Conservation (phyloP, 2,888 invertebrate species). For the Mesoligia furuncula region DNA sequence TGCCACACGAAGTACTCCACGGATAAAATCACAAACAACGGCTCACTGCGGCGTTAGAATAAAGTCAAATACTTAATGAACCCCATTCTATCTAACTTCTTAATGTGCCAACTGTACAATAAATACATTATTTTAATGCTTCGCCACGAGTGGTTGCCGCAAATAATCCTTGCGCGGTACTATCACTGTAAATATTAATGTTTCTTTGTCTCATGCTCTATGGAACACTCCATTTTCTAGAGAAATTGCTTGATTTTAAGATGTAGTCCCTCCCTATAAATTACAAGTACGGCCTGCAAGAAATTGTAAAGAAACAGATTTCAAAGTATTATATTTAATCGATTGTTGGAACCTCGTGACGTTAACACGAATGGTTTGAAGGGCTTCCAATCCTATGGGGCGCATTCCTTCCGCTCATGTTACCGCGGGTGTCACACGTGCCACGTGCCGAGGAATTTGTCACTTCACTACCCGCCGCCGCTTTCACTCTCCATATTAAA, state of each 20-base stretch:
- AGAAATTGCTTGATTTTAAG: slow-evolving; percentile 41
- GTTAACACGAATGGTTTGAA: slow-evolving; percentile 68
- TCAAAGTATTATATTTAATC: slow-evolving; percentile 49
- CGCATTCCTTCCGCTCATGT: slow-evolving; percentile 77
- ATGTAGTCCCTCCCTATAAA: slow-evolving; percentile 27
- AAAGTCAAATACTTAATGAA: slow-evolving; percentile 76
- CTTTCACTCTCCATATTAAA: slow-evolving; percentile 84
- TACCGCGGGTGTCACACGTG: slow-evolving; percentile 71
- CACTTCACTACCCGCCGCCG: slow-evolving; percentile 73
- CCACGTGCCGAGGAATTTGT: slow-evolving; percentile 77
- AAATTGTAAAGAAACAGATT: slow-evolving; percentile 27
- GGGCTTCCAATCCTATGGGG: slow-evolving; percentile 70
- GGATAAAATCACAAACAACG: slow-evolving; percentile 70
- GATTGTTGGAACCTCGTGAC: slow-evolving; percentile 54
- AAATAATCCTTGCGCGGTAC: slow-evolving; percentile 58
- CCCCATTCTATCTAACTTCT: slow-evolving; percentile 67
- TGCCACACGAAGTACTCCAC: slow-evolving; percentile 39
- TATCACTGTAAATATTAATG: slow-evolving; percentile 65
- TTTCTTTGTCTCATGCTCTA: slow-evolving; percentile 62
- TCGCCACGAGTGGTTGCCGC: slow-evolving; percentile 39
- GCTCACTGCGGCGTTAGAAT: slow-evolving; percentile 70
- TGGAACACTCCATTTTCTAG: slow-evolving; percentile 49
- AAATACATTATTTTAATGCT: slow-evolving; percentile 66
- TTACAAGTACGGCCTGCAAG: slow-evolving; percentile 24
- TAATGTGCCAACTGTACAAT: slow-evolving; percentile 65